Evolutionary conservation across 2,888 invertebrate species (phyloP).

Genomic region (Zootermopsis nevadensis): DNA sequence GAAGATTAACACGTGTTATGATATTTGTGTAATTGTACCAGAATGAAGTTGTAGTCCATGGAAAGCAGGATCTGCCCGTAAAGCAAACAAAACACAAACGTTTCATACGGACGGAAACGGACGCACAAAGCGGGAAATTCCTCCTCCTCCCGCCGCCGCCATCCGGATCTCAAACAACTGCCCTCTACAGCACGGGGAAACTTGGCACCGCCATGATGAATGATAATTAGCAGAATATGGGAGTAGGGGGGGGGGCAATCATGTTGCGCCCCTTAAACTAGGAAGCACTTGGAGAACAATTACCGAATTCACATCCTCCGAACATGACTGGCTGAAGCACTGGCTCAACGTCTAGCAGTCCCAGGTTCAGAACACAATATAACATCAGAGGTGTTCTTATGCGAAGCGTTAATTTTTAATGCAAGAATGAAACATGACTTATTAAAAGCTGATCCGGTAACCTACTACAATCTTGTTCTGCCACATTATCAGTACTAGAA

Average conservation of each 20-base stretch:
- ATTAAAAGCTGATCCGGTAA: no score
- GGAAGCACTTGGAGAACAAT: conserved; percentile 21
- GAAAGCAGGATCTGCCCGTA: conserved; percentile 19
- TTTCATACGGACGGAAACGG: conserved; percentile 32
- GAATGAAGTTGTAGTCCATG: conserved; percentile 7
- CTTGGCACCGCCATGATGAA: conserved; percentile 52
- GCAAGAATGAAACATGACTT: no score
- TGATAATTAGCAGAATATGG: conserved; percentile 51
- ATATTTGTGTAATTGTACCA: not conserved
- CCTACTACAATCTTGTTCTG: no score
- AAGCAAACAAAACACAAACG: conserved; percentile 26
- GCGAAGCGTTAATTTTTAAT: no score
- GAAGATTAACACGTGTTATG: not conserved
- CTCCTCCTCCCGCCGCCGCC: not conserved
- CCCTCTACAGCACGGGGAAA: conserved; percentile 37
- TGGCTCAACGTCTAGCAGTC: no score
- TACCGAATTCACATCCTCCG: not conserved
- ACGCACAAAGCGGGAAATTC: conserved; percentile 39
- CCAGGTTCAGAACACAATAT: no score
- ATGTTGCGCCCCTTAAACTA: conserved; percentile 7
- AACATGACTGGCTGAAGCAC: no score
- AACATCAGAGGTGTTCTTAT: no score
- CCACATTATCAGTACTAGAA: no score
- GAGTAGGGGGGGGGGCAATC: conserved; percentile 22
- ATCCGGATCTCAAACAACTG: conserved; percentile 45